phyloP scores from a whole-genome alignment of 1,140 invertebrate genomes.

The Scaptomyza hsui region DNA sequence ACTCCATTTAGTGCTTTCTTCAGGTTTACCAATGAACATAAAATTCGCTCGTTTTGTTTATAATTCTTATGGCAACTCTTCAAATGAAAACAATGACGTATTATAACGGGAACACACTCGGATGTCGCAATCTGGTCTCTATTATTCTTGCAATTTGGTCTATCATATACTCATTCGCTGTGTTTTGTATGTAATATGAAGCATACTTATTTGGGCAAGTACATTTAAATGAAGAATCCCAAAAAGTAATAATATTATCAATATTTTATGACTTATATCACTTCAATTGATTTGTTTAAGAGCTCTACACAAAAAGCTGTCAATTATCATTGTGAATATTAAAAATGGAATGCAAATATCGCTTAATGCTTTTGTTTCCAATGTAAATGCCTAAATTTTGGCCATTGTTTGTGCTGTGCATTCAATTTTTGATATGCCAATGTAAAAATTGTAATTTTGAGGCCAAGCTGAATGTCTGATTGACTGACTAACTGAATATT shows the following conservation, averaged over 20 bases:
- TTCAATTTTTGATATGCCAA: constrained; percentile 21
- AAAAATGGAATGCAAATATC: background rate
- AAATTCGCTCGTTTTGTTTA: too few relatives aligned
- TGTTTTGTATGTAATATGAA: too few relatives aligned
- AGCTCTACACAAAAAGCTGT: background rate
- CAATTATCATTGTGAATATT: constrained; percentile 6
- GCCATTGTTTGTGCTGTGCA: background rate
- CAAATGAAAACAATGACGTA: too few relatives aligned
- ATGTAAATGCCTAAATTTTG: constrained; percentile 9
- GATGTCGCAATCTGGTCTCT: too few relatives aligned
- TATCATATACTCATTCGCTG: too few relatives aligned
- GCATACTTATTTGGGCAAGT: too few relatives aligned
- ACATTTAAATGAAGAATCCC: too few relatives aligned
- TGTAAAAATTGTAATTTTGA: constrained; percentile 20
- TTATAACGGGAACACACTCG: too few relatives aligned
- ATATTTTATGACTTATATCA: background rate
- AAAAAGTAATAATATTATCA: background rate
- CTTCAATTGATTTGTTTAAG: background rate
- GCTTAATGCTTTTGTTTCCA: constrained; percentile 6
- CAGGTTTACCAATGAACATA: too few relatives aligned
- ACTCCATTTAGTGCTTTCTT: too few relatives aligned
- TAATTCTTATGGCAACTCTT: too few relatives aligned
- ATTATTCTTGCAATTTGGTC: too few relatives aligned
- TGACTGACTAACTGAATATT: constrained; percentile 42
- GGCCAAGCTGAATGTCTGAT: constrained; percentile 24